Evolutionary conservation across 2,888 invertebrate species (phyloP).

Genomic region (Sphaerophoria taeniata): DNA sequence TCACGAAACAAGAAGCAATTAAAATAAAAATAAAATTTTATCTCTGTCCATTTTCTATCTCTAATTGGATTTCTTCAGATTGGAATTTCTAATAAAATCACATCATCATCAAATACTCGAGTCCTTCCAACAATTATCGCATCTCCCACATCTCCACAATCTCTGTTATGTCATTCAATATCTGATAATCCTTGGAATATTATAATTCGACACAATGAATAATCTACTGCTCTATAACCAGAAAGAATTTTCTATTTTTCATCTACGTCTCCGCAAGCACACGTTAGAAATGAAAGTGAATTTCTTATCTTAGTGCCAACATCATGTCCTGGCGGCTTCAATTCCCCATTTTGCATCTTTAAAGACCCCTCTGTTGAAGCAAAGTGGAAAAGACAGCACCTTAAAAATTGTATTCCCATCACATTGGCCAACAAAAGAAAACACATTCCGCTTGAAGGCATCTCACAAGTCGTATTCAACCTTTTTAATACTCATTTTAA

Average conservation of each 20-base stretch:
- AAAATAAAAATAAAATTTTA: constrained; percentile 17
- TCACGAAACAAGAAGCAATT: constrained; percentile 1
- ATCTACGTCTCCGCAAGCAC: not conserved
- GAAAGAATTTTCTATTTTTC: constrained; percentile 53
- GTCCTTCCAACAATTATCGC: not conserved
- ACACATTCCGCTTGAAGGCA: constrained; percentile 50
- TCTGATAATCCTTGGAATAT: constrained; percentile 19
- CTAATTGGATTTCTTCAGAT: constrained; percentile 20
- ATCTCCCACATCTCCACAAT: not conserved
- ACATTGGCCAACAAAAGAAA: constrained; percentile 50
- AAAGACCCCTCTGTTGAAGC: not conserved
- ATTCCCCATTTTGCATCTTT: not conserved
- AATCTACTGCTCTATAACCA: too few species aligned
- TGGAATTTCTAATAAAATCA: constrained; percentile 19
- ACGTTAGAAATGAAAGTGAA: constrained; percentile 67
- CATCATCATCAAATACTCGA: constrained; percentile 7
- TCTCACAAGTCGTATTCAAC: constrained; percentile 53
- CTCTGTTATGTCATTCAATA: not conserved
- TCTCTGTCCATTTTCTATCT: not conserved
- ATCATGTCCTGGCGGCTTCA: constrained; percentile 8
- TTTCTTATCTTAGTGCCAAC: constrained; percentile 64
- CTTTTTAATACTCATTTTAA: constrained; percentile 8
- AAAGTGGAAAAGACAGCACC: constrained; percentile 38
- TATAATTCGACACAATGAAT: constrained; percentile 50
- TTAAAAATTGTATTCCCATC: constrained; percentile 53